Percentiles rank a stretch among this genome's conserved stretches.
Conservation (phyloP, 2,888 invertebrate genomes). For the Laothoe populi region DNA sequence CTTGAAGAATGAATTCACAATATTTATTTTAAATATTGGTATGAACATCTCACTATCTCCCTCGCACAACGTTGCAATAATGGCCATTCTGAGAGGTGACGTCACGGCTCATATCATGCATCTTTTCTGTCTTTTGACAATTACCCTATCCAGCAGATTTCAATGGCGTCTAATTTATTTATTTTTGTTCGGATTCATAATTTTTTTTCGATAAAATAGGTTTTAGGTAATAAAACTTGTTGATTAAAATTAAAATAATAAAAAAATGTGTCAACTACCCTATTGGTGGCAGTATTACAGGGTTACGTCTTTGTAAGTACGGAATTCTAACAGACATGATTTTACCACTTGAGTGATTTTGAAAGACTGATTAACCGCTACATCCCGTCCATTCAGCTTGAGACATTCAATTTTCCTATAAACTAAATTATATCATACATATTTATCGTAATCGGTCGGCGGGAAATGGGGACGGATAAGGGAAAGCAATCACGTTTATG, state of each 20-base stretch:
- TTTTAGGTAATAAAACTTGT: too few relatives aligned
- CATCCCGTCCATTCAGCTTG: background rate
- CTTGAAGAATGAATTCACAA: too few relatives aligned
- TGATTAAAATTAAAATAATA: background rate
- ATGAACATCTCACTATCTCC: too few relatives aligned
- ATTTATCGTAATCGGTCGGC: slow-evolving; percentile 32
- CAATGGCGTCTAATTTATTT: too few relatives aligned
- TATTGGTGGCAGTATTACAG: background rate
- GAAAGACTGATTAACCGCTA: background rate
- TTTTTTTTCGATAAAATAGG: too few relatives aligned
- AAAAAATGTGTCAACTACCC: background rate
- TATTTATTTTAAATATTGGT: too few relatives aligned
- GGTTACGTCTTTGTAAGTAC: background rate
- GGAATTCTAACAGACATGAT: background rate
- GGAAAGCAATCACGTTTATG: slow-evolving; percentile 39
- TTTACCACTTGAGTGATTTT: background rate
- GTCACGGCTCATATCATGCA: too few relatives aligned
- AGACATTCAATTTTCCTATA: background rate
- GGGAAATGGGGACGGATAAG: slow-evolving; percentile 41
- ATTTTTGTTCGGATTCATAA: too few relatives aligned
- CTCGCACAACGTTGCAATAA: too few relatives aligned
- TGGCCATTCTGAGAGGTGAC: too few relatives aligned
- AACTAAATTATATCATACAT: background rate
- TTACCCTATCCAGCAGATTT: too few relatives aligned
- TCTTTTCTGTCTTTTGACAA: too few relatives aligned